Conservation (phyloP, 2,888 invertebrate species). For the Eilema caniola region DNA sequence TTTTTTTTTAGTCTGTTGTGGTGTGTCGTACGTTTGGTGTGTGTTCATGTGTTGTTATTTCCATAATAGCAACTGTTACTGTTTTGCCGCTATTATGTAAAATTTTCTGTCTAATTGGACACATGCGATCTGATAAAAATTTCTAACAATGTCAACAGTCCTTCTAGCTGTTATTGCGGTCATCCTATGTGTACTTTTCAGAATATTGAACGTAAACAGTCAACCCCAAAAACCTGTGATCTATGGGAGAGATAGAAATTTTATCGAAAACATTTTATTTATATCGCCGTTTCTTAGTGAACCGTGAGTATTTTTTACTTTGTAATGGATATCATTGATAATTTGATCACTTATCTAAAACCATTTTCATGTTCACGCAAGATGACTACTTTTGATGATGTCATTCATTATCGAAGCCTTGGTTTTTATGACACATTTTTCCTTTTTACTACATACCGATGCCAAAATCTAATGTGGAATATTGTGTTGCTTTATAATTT, state of each 20-base stretch:
- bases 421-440: not conserved
- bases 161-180: constrained; percentile 93
- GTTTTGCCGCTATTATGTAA: constrained; percentile 73
- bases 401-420: constrained; percentile 56
- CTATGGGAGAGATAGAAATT: constrained; percentile 91
- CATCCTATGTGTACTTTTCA: constrained; percentile 93
- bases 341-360: not conserved
- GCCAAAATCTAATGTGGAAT: not conserved
- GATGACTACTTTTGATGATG: constrained; percentile 63
- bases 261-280: constrained; percentile 92
- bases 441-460: not conserved
- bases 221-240: constrained; percentile 92
- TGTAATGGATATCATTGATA: not conserved
- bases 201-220: constrained; percentile 94
- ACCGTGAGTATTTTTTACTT: constrained; percentile 90
- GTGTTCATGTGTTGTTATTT: constrained; percentile 46
- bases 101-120: constrained; percentile 50
- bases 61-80: constrained; percentile 53
- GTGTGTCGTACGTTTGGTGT: constrained; percentile 51
- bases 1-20: constrained; percentile 43
- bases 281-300: constrained; percentile 92
- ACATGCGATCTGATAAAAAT: constrained; percentile 41
- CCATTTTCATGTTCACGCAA: constrained; percentile 17
- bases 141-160: constrained; percentile 91
- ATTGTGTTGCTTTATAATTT: not conserved